These are phyloP conservation scores for Ostrea denselamellosa DNA, from an alignment of 1,140 invertebrate genomes.

Conservation along the genomic window DNA sequence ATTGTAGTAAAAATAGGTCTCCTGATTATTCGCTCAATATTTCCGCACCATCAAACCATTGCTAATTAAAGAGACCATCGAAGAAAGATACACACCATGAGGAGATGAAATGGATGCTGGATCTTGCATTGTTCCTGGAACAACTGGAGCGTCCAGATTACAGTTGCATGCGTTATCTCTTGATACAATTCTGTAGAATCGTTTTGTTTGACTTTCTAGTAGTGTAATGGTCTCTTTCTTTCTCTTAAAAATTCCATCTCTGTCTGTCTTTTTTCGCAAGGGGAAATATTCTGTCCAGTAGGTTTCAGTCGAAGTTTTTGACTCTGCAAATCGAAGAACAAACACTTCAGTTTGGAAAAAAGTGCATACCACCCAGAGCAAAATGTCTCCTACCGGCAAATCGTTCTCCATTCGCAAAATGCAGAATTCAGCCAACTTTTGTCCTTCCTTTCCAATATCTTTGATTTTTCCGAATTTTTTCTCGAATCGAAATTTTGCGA, in stretches of 20 bases:
- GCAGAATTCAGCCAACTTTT: not conserved
- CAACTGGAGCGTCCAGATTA: not conserved
- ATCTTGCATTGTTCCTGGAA: not conserved
- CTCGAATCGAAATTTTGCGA: not conserved
- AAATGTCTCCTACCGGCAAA: not conserved
- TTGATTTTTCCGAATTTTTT: not conserved
- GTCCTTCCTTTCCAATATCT: not conserved
- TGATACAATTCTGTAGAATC: slow-evolving; percentile 45
- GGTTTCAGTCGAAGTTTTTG: not conserved
- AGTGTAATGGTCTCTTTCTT: slow-evolving; percentile 18
- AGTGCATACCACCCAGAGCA: not conserved
- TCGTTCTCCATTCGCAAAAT: slow-evolving; percentile 37
- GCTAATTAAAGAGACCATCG: too few species aligned
- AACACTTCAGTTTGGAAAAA: slow-evolving; percentile 37
- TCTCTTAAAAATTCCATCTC: not conserved
- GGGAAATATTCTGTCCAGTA: slow-evolving; percentile 17
- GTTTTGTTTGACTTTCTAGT: not conserved
- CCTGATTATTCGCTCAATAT: too few species aligned
- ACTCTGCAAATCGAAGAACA: not conserved
- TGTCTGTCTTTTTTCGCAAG: not conserved
- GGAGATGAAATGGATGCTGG: not conserved
- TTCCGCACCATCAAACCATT: not conserved
- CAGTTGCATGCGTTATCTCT: slow-evolving; percentile 29
- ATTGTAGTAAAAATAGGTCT: not conserved
- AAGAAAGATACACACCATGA: not conserved